Conservation (phyloP, 2,888 invertebrate genomes). For the Penaeus monodon region DNA sequence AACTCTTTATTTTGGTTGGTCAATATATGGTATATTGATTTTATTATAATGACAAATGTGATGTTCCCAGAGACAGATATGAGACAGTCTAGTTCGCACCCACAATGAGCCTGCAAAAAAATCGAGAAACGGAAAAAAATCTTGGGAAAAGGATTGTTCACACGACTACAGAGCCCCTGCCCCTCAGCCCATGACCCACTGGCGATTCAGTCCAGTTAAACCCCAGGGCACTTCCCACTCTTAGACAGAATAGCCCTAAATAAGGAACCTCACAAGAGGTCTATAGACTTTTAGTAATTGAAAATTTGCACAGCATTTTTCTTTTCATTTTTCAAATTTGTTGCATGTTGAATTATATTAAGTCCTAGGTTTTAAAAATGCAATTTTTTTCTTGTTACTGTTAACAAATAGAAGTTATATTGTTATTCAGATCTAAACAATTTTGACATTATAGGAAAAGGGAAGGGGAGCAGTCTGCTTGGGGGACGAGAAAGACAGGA, state of each 20-base stretch:
- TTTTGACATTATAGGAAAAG: constrained; percentile 48
- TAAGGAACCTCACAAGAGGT: constrained; percentile 66
- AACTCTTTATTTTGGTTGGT: neutral
- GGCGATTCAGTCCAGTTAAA: constrained; percentile 65
- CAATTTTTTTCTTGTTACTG: too few relatives aligned
- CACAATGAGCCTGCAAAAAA: constrained; percentile 80
- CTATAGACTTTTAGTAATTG: neutral
- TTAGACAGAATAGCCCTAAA: constrained; percentile 78
- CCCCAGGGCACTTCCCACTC: constrained; percentile 82
- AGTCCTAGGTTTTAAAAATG: too few relatives aligned
- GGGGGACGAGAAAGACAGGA: constrained; percentile 62
- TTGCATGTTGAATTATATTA: too few relatives aligned
- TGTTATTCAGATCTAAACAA: too few relatives aligned
- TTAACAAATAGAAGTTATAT: too few relatives aligned
- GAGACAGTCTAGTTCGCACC: constrained; percentile 82
- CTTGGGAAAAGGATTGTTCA: constrained; percentile 77
- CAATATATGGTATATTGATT: constrained; percentile 35
- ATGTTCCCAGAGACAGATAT: constrained; percentile 69
- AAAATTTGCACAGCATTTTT: too few relatives aligned
- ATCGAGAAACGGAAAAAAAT: constrained; percentile 77
- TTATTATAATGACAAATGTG: constrained; percentile 56
- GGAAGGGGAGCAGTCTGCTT: constrained; percentile 56
- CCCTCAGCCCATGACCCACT: constrained; percentile 81
- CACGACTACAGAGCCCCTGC: constrained; percentile 85
- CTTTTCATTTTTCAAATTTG: too few relatives aligned